Percentiles rank a stretch among this genome's conserved stretches.
Evolutionary conservation across 2,888 invertebrate genomes (phyloP).

Genomic region (Diaprepes abbreviatus): DNA sequence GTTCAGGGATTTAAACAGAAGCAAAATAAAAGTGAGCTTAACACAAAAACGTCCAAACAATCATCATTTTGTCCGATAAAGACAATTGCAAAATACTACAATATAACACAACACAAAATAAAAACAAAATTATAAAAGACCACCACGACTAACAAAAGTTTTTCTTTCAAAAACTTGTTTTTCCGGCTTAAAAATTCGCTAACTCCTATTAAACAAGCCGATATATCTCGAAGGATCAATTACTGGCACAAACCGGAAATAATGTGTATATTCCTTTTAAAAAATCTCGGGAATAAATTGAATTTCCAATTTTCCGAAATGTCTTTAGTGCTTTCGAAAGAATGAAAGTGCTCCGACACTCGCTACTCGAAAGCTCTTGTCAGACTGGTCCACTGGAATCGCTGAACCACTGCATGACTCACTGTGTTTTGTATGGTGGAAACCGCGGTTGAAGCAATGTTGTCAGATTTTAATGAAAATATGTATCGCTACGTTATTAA

Average conservation of each 20-base stretch:
- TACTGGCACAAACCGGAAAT: too few relatives aligned
- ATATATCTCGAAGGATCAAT: not conserved
- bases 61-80: not conserved
- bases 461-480: conserved; percentile 11
- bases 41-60: not conserved
- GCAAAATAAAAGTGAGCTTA: not conserved
- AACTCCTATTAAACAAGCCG: not conserved
- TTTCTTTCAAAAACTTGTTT: conserved; percentile 1
- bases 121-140: not conserved
- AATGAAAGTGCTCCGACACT: not conserved
- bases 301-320: not conserved
- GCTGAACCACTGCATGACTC: conserved; percentile 36
- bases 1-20: not conserved
- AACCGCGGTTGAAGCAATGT: conserved; percentile 10
- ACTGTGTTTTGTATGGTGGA: conserved; percentile 34
- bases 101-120: conserved; percentile 9
- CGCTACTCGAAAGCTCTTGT: not conserved
- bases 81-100: not conserved
- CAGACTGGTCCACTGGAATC: conserved; percentile 39
- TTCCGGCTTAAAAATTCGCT: not conserved
- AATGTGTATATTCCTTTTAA: too few relatives aligned
- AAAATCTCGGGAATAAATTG: too few relatives aligned
- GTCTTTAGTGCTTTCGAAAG: conserved; percentile 7
- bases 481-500: not conserved
- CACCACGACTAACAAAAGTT: not conserved